Conservation (phyloP, 37 sponge, comb jelly and placozoan species). For the Eunapius fragilis region DNA sequence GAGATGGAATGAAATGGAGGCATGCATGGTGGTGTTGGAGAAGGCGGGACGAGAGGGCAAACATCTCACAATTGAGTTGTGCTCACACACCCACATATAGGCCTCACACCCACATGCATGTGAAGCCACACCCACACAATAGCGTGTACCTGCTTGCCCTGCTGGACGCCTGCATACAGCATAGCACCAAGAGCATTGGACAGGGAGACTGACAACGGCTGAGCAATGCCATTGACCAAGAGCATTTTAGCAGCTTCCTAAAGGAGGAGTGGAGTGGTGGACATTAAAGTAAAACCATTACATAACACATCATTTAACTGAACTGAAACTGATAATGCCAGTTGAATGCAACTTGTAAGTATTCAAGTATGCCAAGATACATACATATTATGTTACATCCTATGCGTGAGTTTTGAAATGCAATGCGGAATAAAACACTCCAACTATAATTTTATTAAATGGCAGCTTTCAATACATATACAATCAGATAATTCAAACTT, state of each 20-base stretch:
- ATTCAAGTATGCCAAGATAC: no score
- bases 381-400: no score
- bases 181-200: slow-evolving; percentile 10
- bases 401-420: no score
- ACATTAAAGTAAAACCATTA: no score
- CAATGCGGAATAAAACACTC: no score
- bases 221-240: slow-evolving; percentile 41
- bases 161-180: background rate
- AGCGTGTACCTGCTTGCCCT: background rate
- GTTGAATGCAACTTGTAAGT: no score
- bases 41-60: background rate
- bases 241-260: slow-evolving; percentile 43
- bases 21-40: background rate
- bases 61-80: background rate
- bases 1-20: background rate
- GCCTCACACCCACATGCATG: background rate
- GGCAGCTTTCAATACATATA: no score
- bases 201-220: slow-evolving; percentile 42
- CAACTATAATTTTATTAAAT: no score
- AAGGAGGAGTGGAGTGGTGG: background rate
- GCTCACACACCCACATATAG: background rate
- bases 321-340: no score
- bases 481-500: no score
- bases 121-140: slow-evolving; percentile 6
- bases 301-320: no score